Evolutionary conservation across 2,797 vertebrate species (phyloP), one percentile per base, ranked within the genome.

Genomic region (Lagodon rhomboides): DNA sequence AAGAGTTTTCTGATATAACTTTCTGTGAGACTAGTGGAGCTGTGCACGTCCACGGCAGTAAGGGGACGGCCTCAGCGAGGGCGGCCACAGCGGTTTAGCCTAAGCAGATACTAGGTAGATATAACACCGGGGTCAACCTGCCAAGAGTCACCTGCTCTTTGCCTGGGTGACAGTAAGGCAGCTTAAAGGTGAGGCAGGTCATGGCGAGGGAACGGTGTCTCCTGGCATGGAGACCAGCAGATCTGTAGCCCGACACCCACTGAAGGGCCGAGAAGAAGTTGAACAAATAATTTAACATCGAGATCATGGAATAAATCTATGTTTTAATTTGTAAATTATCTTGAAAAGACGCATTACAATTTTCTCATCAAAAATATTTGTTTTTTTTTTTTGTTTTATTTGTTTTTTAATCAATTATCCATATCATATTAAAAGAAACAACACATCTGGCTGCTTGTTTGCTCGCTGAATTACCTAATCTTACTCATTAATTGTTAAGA

Each of bases 401-500:
- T 27, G 27, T 27, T 27, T 34, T 34, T 34, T 34, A 34, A 34
- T 34, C 34, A 34, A 34, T 65, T 25, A 47, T 54, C 17, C 0
- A 68, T 54, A 55, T 67, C 56, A 54, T 23, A 12, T 58, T 16
- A 20, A 22, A 58, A 60, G 23, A 80, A 80, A 18, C 10, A 44
- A 65, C 12, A 47, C 47, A 67, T 15, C 49, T 60, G 15, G 18
- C 43, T 55, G 34, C 18, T 68, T 56, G 12, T 18, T 44, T 59
- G 60, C 65, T 66, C 41, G 5, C 53, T 62, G 65, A 47, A 74
- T 60, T 51, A 34, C 4, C 4, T 11, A 1, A 46, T 59, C n/a
- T 30, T 7, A 3, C 18, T 56, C 59, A 70, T 76, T 58, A 71
- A 69, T 73, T 17, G 41, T 47, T n/a, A 25, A 51, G 59, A 69